Base-by-base conservation (phyloP, 2,797 vertebrate species). In the Borostomias antarcticus region DNA sequence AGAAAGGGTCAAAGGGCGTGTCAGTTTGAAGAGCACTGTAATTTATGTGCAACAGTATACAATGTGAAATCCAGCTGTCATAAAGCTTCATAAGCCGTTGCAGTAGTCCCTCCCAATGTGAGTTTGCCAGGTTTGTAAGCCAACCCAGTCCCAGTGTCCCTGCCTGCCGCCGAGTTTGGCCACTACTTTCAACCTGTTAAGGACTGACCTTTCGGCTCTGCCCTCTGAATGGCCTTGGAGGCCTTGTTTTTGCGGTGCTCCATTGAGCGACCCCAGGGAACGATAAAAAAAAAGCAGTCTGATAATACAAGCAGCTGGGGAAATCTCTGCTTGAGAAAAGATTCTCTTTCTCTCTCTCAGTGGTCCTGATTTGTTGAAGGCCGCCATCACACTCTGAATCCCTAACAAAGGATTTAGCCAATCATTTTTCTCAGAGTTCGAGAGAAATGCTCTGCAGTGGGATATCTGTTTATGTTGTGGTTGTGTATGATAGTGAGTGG, bases 141-240 rank as follows among this genome's bases (percentile, higher is more conserved):
- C 51, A 13, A 35, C 17, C 51, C 17, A n/a, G n/a, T 21, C 53
- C 4, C 17, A 13, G 26, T 7, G 52, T 30, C n/a, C 35, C 8
- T 37, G 40, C 17, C 35, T 35, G 13, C 23, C 58, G 9, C 47
- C 9, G 30, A 59, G 53, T 43, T 15, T 3, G 32, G 43, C 43
- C 51, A 45, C 51, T 1, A n/a, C 64, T 32, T 43, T 11, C 21
- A 17, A 26, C 28, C 28, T 17, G 19, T 9, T 23, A 17, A 37
- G 26, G 29, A 21, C 35, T 71, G 48, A 64, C 56, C 68, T 64
- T 75, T 68, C 26, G 9, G 26, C 56, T 48, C 37, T 23, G n/a
- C 51, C 43, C 54, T 64, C 52, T 52, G 58, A 13, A 43, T 51
- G n/a, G 53, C 48, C 8, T 15, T 5, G 29, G 53, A 25, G 33